phyloP scores from a whole-genome alignment of 2,797 vertebrate species.

The Tangara arthus region DNA sequence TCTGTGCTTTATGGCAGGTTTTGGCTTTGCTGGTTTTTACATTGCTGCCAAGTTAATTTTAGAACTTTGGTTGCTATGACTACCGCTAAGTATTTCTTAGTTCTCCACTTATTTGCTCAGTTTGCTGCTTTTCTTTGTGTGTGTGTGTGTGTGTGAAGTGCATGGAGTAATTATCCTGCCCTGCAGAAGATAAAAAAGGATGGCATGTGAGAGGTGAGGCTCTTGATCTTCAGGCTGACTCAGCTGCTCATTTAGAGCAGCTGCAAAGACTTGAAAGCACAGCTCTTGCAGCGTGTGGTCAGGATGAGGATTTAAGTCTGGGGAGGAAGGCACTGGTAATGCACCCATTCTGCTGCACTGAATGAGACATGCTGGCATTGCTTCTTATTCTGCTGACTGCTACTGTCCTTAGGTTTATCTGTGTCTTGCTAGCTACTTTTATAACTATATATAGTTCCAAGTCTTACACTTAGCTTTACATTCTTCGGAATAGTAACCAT shows the following conservation, averaged over 20 bases:
- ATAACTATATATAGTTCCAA: not conserved
- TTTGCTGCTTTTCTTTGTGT: conserved; percentile 50
- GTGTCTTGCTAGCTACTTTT: not conserved
- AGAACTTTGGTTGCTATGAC: conserved; percentile 69
- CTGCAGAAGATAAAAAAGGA: conserved; percentile 11
- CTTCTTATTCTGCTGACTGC: conserved; percentile 21
- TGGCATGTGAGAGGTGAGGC: not conserved
- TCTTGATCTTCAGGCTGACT: conserved; percentile 29
- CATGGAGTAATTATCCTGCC: conserved; percentile 36
- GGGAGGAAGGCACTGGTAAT: not conserved
- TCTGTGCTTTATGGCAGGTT: not conserved
- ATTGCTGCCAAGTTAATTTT: conserved; percentile 68
- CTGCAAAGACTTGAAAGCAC: not conserved
- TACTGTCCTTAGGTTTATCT: not conserved
- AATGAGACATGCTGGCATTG: not conserved
- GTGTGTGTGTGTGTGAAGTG: not conserved
- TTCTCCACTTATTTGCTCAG: conserved; percentile 65
- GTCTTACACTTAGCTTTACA: not conserved
- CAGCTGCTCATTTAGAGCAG: conserved; percentile 11
- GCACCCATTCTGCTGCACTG: not conserved
- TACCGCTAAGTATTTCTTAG: conserved; percentile 55
- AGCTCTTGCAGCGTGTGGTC: not conserved
- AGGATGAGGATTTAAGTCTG: not conserved
- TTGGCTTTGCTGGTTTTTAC: conserved; percentile 42
- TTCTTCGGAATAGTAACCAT: not conserved